phyloP scores from a whole-genome alignment of 2,113 vertebrate genomes.

The Cyanoderma ruficeps region DNA sequence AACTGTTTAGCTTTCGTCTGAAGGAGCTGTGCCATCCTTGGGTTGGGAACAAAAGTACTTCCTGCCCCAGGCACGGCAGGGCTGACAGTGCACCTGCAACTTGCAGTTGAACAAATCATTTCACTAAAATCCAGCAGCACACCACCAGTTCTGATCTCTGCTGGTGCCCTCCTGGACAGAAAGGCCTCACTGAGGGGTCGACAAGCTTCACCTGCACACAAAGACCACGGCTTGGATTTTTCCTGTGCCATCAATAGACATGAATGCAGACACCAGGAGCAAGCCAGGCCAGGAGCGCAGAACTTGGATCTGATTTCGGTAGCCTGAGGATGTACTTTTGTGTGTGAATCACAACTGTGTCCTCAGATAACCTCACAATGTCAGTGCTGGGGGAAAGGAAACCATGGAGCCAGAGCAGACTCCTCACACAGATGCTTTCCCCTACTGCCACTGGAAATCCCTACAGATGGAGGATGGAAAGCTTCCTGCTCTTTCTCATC shows the following conservation, averaged over 20 bases:
- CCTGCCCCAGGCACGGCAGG: background rate
- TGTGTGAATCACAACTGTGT: background rate
- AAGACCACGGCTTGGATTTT: background rate
- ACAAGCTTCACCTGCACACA: background rate
- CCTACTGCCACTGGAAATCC: background rate
- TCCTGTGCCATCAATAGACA: background rate
- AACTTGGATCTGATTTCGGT: background rate
- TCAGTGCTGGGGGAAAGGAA: background rate
- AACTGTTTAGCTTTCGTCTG: background rate
- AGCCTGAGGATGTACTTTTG: background rate
- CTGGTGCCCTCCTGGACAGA: background rate
- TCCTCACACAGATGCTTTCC: background rate
- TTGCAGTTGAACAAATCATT: background rate
- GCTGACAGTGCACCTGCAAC: background rate
- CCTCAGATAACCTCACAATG: background rate
- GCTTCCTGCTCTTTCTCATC: background rate
- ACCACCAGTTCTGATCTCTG: background rate
- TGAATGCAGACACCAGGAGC: background rate
- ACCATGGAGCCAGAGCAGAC: background rate
- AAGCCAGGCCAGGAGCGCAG: background rate
- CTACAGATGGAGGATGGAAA: background rate
- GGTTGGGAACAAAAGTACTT: background rate
- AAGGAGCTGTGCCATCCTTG: background rate
- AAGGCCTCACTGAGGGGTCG: background rate
- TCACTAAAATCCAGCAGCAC: background rate